Conservation (phyloP, 2,113 vertebrate species). For the Isichthys henryi region DNA sequence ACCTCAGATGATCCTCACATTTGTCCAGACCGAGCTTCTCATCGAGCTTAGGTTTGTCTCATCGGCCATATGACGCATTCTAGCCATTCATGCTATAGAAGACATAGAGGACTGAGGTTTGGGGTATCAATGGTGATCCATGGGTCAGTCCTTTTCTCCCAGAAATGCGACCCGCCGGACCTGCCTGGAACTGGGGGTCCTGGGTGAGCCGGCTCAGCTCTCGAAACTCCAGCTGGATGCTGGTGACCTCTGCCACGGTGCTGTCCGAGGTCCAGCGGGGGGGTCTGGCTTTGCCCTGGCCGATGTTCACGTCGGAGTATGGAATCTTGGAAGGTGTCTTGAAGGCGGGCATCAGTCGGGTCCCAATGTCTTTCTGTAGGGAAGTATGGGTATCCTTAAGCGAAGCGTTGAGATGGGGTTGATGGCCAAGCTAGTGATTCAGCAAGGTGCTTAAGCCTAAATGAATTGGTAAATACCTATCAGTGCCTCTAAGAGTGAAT, state of each 20-base stretch:
- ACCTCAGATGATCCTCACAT: not conserved
- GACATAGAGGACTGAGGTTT: not conserved
- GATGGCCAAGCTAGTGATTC: not conserved
- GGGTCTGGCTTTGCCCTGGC: conserved; percentile 79
- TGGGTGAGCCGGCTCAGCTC: conserved; percentile 85
- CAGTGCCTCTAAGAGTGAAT: not conserved
- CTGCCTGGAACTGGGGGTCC: conserved; percentile 74
- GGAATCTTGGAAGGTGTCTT: conserved; percentile 88
- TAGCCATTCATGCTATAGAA: not conserved
- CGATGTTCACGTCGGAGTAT: conserved; percentile 90
- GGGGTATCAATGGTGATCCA: not conserved
- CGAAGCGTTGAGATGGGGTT: not conserved
- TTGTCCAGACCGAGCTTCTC: not conserved
- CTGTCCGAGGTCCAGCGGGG: conserved; percentile 93
- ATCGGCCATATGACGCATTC: not conserved
- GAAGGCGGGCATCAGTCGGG: conserved; percentile 88
- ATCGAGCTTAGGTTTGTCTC: not conserved
- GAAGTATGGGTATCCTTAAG: not conserved
- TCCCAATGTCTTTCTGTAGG: conserved; percentile 80
- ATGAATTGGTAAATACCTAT: not conserved
- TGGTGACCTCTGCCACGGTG: conserved; percentile 91
- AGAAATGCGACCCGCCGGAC: not conserved
- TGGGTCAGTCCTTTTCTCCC: not conserved
- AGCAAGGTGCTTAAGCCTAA: not conserved
- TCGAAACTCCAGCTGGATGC: conserved; percentile 90